phyloP scores from a whole-genome alignment of 2,113 vertebrate genomes.

The Reinhardtius hippoglossoides region DNA sequence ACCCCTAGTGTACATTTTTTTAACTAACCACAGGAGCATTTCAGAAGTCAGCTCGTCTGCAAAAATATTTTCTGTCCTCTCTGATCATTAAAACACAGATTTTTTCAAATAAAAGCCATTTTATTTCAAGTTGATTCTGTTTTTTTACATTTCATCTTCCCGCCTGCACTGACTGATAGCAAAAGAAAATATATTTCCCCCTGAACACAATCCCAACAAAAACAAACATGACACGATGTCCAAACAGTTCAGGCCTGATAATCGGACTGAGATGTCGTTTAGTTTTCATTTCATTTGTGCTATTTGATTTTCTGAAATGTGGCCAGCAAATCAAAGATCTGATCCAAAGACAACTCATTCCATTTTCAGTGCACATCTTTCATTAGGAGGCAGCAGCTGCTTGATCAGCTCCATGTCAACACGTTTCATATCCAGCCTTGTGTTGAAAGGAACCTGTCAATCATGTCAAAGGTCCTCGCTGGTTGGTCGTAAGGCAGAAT shows the following conservation, averaged over 20 bases:
- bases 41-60: neutral
- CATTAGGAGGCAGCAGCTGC: neutral
- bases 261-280: neutral
- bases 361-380: neutral
- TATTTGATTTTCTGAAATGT: neutral
- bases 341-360: neutral
- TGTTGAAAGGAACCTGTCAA: constrained; percentile 87
- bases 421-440: constrained; percentile 75
- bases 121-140: constrained; percentile 20
- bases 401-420: neutral
- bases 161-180: constrained; percentile 1
- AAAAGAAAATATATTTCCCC: neutral
- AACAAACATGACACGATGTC: neutral
- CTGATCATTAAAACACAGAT: neutral
- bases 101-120: neutral
- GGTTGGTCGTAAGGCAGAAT: constrained; percentile 88
- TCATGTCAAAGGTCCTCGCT: constrained; percentile 87
- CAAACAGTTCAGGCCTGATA: neutral
- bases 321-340: neutral
- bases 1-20: constrained; percentile 54
- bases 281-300: neutral
- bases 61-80: neutral
- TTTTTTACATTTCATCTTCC: constrained; percentile 5
- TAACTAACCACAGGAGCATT: neutral
- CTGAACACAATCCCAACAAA: neutral